Evolutionary conservation across 2,797 vertebrate genomes (phyloP).

Genomic region (Macrochelys suwanniensis): DNA sequence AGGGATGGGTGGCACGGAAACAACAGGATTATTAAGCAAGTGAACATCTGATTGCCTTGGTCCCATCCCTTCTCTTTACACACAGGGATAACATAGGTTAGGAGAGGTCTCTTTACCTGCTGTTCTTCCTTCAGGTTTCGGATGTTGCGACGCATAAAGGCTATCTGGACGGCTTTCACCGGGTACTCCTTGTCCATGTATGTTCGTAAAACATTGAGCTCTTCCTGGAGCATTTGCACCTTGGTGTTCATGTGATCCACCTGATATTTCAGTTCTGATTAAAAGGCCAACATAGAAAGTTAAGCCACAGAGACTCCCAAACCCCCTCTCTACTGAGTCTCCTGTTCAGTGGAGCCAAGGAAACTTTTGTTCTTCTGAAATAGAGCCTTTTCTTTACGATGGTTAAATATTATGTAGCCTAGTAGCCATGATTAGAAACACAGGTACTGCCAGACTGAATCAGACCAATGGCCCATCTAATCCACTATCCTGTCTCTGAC

Average conservation of each 20-base stretch:
- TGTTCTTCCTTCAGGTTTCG: constrained; percentile 48
- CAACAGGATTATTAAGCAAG: not conserved
- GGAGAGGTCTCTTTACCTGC: constrained; percentile 49
- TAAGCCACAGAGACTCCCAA: not conserved
- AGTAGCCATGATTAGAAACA: not conserved
- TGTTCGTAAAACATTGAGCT: constrained; percentile 44
- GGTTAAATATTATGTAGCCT: not conserved
- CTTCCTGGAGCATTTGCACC: constrained; percentile 8
- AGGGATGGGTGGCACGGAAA: not conserved
- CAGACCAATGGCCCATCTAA: not conserved
- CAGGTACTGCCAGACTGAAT: fast-evolving
- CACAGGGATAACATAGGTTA: not conserved
- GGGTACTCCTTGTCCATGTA: constrained; percentile 54
- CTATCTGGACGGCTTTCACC: not conserved
- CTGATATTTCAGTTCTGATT: constrained; percentile 61
- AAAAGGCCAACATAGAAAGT: not conserved
- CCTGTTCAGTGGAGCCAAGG: not conserved
- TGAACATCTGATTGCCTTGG: fast-evolving
- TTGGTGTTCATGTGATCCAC: constrained; percentile 40
- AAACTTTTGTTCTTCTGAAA: not conserved
- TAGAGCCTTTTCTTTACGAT: not conserved
- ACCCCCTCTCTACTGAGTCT: not conserved
- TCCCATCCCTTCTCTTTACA: not conserved
- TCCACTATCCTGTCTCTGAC: not conserved
- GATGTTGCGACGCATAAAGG: constrained; percentile 35